Base-by-base conservation (phyloP, 2,113 vertebrate species). In the Gulo gulo region DNA sequence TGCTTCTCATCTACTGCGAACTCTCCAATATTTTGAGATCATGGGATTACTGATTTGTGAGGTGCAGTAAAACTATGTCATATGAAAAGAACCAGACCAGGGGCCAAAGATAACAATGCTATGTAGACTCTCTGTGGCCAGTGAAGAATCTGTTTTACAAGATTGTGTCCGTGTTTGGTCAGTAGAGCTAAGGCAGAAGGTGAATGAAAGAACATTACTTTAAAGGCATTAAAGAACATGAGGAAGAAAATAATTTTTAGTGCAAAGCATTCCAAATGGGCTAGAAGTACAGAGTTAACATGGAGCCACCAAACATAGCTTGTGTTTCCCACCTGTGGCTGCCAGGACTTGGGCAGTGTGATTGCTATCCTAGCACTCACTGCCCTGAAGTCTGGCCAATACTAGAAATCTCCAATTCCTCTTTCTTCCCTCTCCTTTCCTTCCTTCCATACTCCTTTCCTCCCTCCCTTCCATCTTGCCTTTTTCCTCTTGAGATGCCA, bases 321-420 rank as follows among this genome's bases (percentile, higher is more conserved):
- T 55, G 81, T 42, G 15, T 91, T 98, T 98, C 91, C 97, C 97
- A 94, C 98, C 98, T 97, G 85, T 98, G 98, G 97, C 59, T 87
- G 85, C 97, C 73, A 78, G 96, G 65, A 79, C 95, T 50, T 88
- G 91, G 97, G 92, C 95, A 92, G 29, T 34, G 4, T 88, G 86
- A 65, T 42, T 34, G 83, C 91, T 83, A 31, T 69, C 90, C 93
- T 73, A 86, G 69, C 50, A 0, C 36, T 82, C 61, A 16, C 61
- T 97, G 97, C 95, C 95, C 83, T 78, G 82, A 98, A 97, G 98
- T 84, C 45, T 97, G 98, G 98, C 99, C 99, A 98, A 96, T 91
- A 45, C 98, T 97, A 98, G 98, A 97, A 97, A 98, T 96, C 98
- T 97, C 97, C 6, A 96, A 96, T 98, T 98, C 98, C 97, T 94